A percentile compares a stretch with the other conserved stretches of the same genome.
Conservation (phyloP, 2,797 vertebrate species). For the Poecile montanus region DNA sequence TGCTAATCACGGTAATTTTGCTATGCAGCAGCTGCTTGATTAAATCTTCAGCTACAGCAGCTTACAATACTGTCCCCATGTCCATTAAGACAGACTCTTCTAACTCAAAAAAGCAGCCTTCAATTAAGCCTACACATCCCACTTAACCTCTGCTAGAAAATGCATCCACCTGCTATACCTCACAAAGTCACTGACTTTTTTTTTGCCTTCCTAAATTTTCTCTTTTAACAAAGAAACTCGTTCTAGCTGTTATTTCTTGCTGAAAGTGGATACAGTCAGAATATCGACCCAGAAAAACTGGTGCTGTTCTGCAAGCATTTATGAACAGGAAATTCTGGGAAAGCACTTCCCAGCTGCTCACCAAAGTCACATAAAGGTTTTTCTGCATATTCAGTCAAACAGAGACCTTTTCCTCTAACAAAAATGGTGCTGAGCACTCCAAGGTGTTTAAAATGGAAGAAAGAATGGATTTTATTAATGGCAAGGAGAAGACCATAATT, state of each 20-base stretch:
- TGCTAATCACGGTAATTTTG: neutral
- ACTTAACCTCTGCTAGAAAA: neutral
- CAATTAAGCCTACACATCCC: neutral
- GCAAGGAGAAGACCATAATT: neutral
- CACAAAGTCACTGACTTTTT: neutral
- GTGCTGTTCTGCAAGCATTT: neutral
- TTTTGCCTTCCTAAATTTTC: neutral
- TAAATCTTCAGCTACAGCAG: neutral
- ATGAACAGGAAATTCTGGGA: neutral
- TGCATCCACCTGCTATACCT: neutral
- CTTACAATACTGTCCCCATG: neutral
- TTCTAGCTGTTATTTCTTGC: neutral
- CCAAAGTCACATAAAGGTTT: neutral
- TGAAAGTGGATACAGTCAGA: neutral
- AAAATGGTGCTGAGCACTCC: neutral
- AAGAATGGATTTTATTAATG: neutral
- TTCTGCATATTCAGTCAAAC: neutral
- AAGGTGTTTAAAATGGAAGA: neutral
- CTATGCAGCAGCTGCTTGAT: neutral
- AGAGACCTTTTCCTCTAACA: neutral
- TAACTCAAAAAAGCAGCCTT: neutral
- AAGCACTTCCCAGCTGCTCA: neutral
- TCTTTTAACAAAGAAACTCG: neutral
- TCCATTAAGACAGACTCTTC: neutral
- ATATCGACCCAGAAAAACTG: neutral